These are phyloP conservation scores for Indri indri DNA, from an alignment of 2,113 vertebrate species.

Conservation along the genomic window DNA sequence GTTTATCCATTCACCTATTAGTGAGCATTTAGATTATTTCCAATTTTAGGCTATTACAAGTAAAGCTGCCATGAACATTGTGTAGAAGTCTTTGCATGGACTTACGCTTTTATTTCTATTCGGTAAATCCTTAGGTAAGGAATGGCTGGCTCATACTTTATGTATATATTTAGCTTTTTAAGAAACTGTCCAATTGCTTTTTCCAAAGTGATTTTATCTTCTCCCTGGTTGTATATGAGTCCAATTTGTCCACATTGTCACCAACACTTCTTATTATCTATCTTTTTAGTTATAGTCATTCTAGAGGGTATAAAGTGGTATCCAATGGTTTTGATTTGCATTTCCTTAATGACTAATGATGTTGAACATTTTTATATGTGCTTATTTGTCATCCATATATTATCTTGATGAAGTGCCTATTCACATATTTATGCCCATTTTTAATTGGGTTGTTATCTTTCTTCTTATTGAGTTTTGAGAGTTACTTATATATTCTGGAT, in stretches of 20 bases:
- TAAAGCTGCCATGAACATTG: not conserved
- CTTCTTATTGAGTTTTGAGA: not conserved
- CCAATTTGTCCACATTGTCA: not conserved
- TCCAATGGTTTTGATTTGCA: not conserved
- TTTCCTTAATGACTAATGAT: not conserved
- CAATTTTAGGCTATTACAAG: not conserved
- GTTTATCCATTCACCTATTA: not conserved
- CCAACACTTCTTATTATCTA: not conserved
- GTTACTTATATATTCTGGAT: not conserved
- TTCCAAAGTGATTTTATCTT: not conserved
- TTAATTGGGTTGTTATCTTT: not conserved
- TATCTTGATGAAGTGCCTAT: not conserved
- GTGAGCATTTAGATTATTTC: not conserved
- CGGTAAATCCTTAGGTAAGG: not conserved
- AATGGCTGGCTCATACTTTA: not conserved
- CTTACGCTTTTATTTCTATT: not conserved
- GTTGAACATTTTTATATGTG: not conserved
- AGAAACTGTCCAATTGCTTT: not conserved
- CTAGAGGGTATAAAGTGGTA: not conserved
- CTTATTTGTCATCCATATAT: not conserved
- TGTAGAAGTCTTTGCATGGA: not conserved
- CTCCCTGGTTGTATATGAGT: not conserved
- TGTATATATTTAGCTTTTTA: not conserved
- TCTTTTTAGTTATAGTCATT: not conserved
- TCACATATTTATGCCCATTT: constrained; percentile 3